Percentiles rank a stretch among this genome's conserved stretches.
Conservation (phyloP, 2,797 vertebrate genomes). For the Spheniscus humboldti region DNA sequence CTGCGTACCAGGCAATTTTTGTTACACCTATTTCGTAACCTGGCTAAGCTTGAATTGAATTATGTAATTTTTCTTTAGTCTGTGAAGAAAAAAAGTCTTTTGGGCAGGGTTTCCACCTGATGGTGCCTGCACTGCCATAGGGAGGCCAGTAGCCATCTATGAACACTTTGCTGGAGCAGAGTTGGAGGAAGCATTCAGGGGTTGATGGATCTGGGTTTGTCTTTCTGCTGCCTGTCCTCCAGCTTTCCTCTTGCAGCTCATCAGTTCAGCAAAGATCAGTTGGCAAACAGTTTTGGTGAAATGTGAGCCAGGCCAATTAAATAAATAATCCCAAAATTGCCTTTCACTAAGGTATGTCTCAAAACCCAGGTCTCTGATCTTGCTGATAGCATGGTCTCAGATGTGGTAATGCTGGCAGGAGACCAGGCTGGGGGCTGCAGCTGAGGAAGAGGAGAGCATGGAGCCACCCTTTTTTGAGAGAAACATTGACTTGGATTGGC, state of each 20-base stretch:
- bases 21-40: neutral
- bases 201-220: neutral
- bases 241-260: neutral
- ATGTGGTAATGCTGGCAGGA: neutral
- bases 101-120: neutral
- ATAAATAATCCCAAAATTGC: neutral
- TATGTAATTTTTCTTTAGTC: neutral
- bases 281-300: neutral
- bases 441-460: neutral
- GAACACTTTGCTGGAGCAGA: neutral
- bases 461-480: neutral
- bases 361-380: neutral
- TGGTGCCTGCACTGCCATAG: neutral
- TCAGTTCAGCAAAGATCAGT: neutral
- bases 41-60: neutral
- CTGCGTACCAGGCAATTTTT: neutral
- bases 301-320: neutral
- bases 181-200: neutral
- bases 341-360: neutral
- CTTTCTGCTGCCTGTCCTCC: neutral
- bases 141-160: neutral
- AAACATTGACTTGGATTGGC: neutral
- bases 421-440: neutral
- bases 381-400: neutral
- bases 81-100: neutral